A percentile compares a stretch with the other conserved stretches of the same genome.
Conservation (phyloP, 2,888 invertebrate species). For the Andricus curvator region DNA sequence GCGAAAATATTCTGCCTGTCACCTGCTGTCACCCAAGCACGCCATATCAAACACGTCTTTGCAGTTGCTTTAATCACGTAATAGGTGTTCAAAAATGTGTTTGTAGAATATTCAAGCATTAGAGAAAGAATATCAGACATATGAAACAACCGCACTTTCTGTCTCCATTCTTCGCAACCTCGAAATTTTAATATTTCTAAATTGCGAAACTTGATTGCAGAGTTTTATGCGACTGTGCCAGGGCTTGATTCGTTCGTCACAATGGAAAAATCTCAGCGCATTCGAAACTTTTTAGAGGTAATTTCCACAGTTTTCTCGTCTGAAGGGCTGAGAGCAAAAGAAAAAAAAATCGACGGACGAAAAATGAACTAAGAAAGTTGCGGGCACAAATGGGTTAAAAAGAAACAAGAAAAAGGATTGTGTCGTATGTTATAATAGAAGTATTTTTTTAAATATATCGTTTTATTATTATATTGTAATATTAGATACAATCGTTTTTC, state of each 20-base stretch:
- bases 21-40: not conserved
- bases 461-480: too few relatives aligned
- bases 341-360: too few relatives aligned
- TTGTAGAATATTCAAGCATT: not conserved
- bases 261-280: constrained; percentile 87
- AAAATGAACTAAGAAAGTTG: too few relatives aligned
- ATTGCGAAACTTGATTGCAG: constrained; percentile 75
- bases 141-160: not conserved
- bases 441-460: too few relatives aligned
- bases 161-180: not conserved
- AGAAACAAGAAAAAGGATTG: too few relatives aligned
- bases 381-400: too few relatives aligned
- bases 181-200: not conserved
- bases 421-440: too few relatives aligned
- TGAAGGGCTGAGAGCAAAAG: not conserved
- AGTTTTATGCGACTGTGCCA: constrained; percentile 90
- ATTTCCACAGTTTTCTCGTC: constrained; percentile 62
- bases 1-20: not conserved
- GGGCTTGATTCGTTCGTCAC: constrained; percentile 92
- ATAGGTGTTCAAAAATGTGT: not conserved
- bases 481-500: too few relatives aligned
- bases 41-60: too few relatives aligned
- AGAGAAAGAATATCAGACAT: not conserved
- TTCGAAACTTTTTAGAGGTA: constrained; percentile 91
- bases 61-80: not conserved